A percentile compares a stretch with the other conserved stretches of the same genome.
phyloP scores from a whole-genome alignment of 2,113 vertebrate species.

The Nothoprocta pentlandii region DNA sequence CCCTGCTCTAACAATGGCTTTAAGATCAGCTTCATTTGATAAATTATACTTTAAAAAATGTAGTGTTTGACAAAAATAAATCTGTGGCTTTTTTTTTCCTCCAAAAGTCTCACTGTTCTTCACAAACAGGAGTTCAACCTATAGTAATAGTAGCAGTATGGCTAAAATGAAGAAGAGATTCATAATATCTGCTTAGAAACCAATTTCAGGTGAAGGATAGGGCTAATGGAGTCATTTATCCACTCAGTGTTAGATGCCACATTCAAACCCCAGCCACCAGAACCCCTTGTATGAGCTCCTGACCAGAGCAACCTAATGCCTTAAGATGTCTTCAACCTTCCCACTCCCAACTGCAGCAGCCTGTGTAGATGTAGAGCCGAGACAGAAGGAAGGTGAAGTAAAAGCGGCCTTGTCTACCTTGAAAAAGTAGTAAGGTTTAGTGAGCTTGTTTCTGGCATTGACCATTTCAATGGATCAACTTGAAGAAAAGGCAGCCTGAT shows the following conservation, averaged over 20 bases:
- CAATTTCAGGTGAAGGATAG: neutral
- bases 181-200: neutral
- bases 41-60: neutral
- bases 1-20: neutral
- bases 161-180: neutral
- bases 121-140: neutral
- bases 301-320: neutral
- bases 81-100: accelerated
- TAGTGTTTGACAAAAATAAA: neutral
- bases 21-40: neutral
- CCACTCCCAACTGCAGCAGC: neutral
- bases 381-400: neutral
- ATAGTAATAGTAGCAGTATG: neutral
- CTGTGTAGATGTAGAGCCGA: neutral
- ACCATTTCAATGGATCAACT: neutral
- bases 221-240: neutral
- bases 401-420: neutral
- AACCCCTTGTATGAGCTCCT: neutral
- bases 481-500: neutral
- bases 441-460: neutral
- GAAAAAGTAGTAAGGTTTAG: neutral
- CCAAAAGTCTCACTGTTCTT: accelerated
- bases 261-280: neutral
- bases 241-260: neutral
- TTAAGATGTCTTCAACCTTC: neutral